These are phyloP conservation scores for Ctenomys sociabilis DNA, from an alignment of 2,113 vertebrate species.

Conservation along the genomic window DNA sequence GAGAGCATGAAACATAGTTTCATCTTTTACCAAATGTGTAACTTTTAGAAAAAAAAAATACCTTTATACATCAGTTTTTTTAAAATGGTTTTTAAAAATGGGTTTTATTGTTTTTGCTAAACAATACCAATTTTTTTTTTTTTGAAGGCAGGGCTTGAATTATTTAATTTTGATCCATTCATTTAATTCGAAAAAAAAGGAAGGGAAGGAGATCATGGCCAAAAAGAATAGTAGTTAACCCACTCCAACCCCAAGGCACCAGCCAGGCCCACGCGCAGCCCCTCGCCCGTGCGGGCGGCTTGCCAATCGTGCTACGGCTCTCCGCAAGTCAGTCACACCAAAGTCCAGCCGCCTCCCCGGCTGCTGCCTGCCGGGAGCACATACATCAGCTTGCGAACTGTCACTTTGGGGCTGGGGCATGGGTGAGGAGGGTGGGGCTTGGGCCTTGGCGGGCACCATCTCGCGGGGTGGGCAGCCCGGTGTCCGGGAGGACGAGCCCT, in stretches of 20 bases:
- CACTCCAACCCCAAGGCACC: slow-evolving; percentile 69
- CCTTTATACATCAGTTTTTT: neutral
- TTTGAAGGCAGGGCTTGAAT: slow-evolving; percentile 86
- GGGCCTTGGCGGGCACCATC: neutral
- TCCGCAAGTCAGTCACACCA: slow-evolving; percentile 74
- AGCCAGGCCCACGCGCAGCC: slow-evolving; percentile 71
- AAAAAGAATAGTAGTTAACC: slow-evolving; percentile 69
- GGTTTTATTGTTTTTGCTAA: slow-evolving; percentile 89
- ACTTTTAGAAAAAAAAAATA: neutral
- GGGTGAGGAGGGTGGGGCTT: neutral
- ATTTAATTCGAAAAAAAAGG: slow-evolving; percentile 73
- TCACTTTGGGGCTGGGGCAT: neutral
- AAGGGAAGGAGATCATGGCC: slow-evolving; percentile 80
- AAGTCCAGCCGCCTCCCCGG: slow-evolving; percentile 71
- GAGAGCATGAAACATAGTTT: no score
- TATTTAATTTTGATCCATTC: slow-evolving; percentile 85
- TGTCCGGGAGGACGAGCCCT: slow-evolving; percentile 34
- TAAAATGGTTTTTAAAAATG: no score
- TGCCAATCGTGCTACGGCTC: slow-evolving; percentile 39
- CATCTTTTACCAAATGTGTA: neutral
- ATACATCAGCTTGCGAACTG: slow-evolving; percentile 74
- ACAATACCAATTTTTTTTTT: slow-evolving; percentile 85
- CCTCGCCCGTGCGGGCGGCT: neutral
- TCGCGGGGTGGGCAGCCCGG: neutral
- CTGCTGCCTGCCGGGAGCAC: slow-evolving; percentile 75